These are phyloP conservation scores for Drosophila lacicola DNA, from an alignment of 2,888 invertebrate species.

Conservation along the genomic window DNA sequence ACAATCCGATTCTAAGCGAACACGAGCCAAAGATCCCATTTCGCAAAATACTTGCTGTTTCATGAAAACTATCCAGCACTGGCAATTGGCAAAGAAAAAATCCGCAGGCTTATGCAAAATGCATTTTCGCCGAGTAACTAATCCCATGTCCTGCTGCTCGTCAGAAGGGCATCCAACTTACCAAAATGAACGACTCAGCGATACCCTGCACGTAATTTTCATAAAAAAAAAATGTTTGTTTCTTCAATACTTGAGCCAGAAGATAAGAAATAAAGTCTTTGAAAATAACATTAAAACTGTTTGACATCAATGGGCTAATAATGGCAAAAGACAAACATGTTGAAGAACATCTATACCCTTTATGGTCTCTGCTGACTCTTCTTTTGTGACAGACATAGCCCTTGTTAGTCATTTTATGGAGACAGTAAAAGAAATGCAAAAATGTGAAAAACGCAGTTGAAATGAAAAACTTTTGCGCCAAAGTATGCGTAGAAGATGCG, in stretches of 20 bases:
- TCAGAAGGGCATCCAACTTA: slow-evolving; percentile 7
- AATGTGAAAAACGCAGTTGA: slow-evolving; percentile 48
- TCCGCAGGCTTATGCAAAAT: slow-evolving; percentile 76
- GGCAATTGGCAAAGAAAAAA: slow-evolving; percentile 45
- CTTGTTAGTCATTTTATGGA: background rate
- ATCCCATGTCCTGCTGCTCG: slow-evolving; percentile 38
- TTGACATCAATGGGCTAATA: too few species aligned
- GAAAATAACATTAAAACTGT: too few species aligned
- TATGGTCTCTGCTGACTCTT: too few species aligned
- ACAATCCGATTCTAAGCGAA: slow-evolving; percentile 16
- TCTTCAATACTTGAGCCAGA: too few species aligned
- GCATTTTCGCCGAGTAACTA: slow-evolving; percentile 65
- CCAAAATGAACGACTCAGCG: background rate
- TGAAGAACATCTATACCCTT: too few species aligned
- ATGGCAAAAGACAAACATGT: too few species aligned
- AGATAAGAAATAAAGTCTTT: too few species aligned
- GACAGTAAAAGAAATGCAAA: slow-evolving; percentile 30
- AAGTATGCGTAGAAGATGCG: slow-evolving; percentile 54
- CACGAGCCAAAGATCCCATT: slow-evolving; percentile 32
- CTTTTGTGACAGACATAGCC: background rate
- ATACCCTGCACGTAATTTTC: background rate
- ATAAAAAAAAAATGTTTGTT: too few species aligned
- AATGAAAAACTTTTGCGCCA: slow-evolving; percentile 51
- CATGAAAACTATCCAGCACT: slow-evolving; percentile 24
- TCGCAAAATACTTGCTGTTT: slow-evolving; percentile 31